phyloP scores from a whole-genome alignment of 2,113 vertebrate species.

The Chunga burmeisteri region DNA sequence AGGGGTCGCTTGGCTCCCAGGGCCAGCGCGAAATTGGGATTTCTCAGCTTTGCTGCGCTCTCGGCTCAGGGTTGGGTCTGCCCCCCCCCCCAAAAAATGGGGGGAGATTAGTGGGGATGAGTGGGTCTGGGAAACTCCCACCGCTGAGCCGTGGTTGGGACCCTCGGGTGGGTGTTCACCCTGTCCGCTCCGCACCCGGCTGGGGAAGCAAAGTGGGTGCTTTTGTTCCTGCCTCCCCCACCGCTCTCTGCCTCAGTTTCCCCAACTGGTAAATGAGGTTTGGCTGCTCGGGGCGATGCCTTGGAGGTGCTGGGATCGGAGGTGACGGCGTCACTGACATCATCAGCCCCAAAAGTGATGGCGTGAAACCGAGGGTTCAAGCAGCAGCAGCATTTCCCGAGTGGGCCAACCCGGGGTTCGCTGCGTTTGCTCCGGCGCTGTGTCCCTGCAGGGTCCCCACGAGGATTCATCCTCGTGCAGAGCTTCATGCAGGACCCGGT shows the following conservation, averaged over 20 bases:
- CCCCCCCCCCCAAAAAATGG: neutral
- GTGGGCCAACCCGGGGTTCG: rapidly evolving
- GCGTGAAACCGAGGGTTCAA: rapidly evolving
- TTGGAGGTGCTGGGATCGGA: neutral
- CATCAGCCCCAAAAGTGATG: rapidly evolving
- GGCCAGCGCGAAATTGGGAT: neutral
- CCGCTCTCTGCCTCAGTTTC: conserved; percentile 32
- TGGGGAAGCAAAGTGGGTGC: neutral
- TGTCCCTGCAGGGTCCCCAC: neutral
- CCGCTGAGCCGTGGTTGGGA: neutral
- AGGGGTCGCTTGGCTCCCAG: neutral
- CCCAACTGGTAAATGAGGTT: neutral
- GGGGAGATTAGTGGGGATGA: too few species aligned
- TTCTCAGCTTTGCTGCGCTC: neutral
- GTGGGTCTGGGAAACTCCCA: neutral
- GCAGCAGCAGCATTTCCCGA: neutral
- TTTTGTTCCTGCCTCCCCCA: neutral
- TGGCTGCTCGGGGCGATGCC: rapidly evolving
- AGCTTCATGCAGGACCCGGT: neutral
- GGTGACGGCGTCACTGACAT: neutral
- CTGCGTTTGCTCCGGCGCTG: rapidly evolving
- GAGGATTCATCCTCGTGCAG: neutral
- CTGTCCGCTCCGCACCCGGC: rapidly evolving
- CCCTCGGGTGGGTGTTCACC: neutral
- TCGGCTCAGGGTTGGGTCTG: rapidly evolving